Evolutionary conservation across 1,140 invertebrate species (phyloP), one percentile per base, ranked within the genome.

Genomic region (Paramacrobiotus metropolitanus): DNA sequence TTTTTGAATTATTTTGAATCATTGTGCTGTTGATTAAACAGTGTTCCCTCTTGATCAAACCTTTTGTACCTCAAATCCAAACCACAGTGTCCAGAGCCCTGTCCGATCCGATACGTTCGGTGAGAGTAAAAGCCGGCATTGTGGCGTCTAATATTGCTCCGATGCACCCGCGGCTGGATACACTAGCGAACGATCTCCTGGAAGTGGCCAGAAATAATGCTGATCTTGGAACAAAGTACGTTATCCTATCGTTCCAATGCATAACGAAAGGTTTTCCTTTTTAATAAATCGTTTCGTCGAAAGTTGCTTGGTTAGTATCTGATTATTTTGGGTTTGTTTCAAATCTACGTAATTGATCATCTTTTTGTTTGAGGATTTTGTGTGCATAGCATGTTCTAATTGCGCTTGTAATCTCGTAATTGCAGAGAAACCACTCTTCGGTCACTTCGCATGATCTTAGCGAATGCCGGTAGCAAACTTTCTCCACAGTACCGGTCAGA

Each of bases 41-140:
- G 83, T 86, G 90, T 63, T 87, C 88, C 21, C 78, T 84, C 9
- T 85, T 91, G 80, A 73, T 98, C 70, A 95, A 93, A 74, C 91
- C 96, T 70, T 98, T 98, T 74, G 76, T 98, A 67, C 93, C 94
- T 15, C 93, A 98, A 76, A 77, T 98, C 9, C 92, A 97, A 78
- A 95, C 91, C 21, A 96, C 93, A 2, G 97, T 98, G 73, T 77
- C 96, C 18, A 93, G 93, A 76, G 83, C 91, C 2, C 75, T 95
- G 21, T 84, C 85, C 72, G 93, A 96, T 72, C 79, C 82, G 29
- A 86, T 88, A 70, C 76, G 89, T 64, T 79, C 80, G 66, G 90
- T 96, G 1, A 78, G 91, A 63, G 76, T 95, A 34, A 87, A 87
- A 75, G 87, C 91, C 15, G 90, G 88, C 15, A 20, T 20, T 20